These are phyloP conservation scores for Avahi laniger DNA, from an alignment of 2,797 vertebrate species.

Conservation along the genomic window DNA sequence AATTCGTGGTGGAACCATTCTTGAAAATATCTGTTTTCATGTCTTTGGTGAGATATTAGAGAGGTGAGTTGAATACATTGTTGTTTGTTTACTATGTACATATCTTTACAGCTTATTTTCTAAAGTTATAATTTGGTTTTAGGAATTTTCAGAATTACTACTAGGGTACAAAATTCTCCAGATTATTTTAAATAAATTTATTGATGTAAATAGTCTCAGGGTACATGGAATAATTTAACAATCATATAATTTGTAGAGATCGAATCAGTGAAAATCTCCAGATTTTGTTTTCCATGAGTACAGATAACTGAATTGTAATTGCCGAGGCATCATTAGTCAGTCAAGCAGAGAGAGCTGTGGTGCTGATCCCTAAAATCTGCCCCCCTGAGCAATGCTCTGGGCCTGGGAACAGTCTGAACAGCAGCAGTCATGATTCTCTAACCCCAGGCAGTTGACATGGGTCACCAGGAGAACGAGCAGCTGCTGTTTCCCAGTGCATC, in stretches of 20 bases:
- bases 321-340: background rate
- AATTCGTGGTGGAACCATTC: background rate
- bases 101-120: background rate
- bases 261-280: background rate
- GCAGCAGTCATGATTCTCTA: background rate
- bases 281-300: background rate
- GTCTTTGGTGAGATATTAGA: background rate
- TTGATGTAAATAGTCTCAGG: background rate
- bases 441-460: background rate
- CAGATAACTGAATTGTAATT: background rate
- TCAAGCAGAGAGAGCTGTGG: background rate
- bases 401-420: background rate
- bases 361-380: background rate
- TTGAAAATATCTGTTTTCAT: background rate
- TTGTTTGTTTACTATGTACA: background rate
- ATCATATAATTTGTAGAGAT: background rate
- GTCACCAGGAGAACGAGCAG: background rate
- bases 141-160: background rate
- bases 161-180: background rate
- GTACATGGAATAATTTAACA: background rate
- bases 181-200: background rate
- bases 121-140: conserved; percentile 19
- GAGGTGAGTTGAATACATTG: background rate
- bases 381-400: background rate
- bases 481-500: background rate